Base-by-base conservation (phyloP, 2,797 vertebrate species). In the Trachops cirrhosus region DNA sequence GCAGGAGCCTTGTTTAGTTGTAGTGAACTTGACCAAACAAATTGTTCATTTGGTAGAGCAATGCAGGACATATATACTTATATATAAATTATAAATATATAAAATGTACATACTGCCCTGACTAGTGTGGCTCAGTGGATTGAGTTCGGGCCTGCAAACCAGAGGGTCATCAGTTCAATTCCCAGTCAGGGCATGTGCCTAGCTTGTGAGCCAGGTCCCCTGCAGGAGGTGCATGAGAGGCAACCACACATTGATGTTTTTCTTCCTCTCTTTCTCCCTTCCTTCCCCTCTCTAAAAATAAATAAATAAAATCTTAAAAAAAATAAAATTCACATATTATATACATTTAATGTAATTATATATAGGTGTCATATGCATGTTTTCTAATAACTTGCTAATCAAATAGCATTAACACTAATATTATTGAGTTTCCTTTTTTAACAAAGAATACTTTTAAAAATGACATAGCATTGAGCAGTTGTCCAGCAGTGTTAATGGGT, bases 371-470 rank as follows among this genome's bases (percentile, higher is more conserved):
- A 5, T n/a, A 19, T 83, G 18, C 48, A 26, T 16, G n/a, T 80
- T 91, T 95, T 93, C 64, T 48, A 88, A 24, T 62, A 86, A 91
- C 34, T 89, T 86, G 18, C 32, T 94, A 44, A 50, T 77, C 46
- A 75, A 70, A 46, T 54, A 91, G 11, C 48, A 77, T 15, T 75
- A 44, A 39, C 11, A 29, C 32, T 88, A 57, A 50, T 21, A 64
- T 52, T 46, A 73, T 34, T 7, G 14, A 8, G 29, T 54, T 67
- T 97, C 32, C 24, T 85, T 71, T 73, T 92, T 41, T 37, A n/a
- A 70, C 34, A 82, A 88, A 83, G 37, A 41, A 14, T 52, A 41
- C 34, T 94, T 94, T 89, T 82, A 70, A 87, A 96, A 94, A 46
- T 52, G 34, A 48, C 6, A 37, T 18, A 34, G 18, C 26, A 73